phyloP scores from a whole-genome alignment of 2,888 invertebrate genomes.

The Nemotelus pantherinus region DNA sequence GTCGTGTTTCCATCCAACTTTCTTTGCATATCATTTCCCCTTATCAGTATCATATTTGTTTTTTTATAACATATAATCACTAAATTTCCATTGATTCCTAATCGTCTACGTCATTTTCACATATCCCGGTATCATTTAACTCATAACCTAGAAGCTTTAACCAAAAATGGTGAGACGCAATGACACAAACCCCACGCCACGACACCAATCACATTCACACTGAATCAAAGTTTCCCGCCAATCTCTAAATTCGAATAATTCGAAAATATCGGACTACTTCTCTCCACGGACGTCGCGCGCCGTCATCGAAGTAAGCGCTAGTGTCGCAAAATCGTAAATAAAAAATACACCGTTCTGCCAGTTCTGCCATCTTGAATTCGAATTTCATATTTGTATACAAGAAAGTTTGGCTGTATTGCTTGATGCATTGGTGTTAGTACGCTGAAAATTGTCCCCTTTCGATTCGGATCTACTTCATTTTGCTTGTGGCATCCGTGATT shows the following conservation, averaged over 20 bases:
- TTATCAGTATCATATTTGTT: no score
- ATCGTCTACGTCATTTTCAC: no score
- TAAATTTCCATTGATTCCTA: no score
- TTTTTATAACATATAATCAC: no score
- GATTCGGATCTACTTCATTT: slow-evolving; percentile 54
- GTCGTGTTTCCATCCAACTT: no score
- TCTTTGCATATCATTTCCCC: no score
- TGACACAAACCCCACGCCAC: no score
- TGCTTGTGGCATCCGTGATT: slow-evolving; percentile 55
- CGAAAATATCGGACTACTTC: slow-evolving; percentile 1
- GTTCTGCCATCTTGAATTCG: slow-evolving; percentile 41
- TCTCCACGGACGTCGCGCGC: not conserved
- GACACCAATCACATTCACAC: no score
- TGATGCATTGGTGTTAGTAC: slow-evolving; percentile 11
- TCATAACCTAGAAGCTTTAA: no score
- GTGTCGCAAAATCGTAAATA: slow-evolving; percentile 1
- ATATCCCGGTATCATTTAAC: no score
- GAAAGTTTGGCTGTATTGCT: slow-evolving; percentile 24
- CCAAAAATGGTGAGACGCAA: no score
- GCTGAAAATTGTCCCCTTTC: slow-evolving; percentile 51
- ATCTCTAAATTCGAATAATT: not conserved
- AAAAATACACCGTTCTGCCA: not conserved
- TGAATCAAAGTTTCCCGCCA: not conserved
- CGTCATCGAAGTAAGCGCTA: slow-evolving; percentile 24
- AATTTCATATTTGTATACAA: slow-evolving; percentile 27